Percentiles rank a stretch among this genome's conserved stretches.
Conservation (phyloP, 2,888 invertebrate genomes). For the Cephus pygmeus region DNA sequence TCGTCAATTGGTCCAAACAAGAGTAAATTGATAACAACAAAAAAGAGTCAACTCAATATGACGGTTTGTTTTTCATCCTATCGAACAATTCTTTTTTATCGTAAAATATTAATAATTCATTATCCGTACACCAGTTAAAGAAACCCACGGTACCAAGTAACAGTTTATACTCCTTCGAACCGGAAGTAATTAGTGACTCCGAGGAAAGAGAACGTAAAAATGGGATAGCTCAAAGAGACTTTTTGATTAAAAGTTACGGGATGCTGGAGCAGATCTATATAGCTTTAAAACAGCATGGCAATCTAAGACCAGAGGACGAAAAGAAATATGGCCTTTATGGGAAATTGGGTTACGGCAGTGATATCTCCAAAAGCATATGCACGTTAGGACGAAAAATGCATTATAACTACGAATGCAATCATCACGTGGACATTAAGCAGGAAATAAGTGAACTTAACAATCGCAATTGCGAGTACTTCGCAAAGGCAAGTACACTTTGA, state of each 20-base stretch:
- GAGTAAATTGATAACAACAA: not conserved
- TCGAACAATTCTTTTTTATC: not conserved
- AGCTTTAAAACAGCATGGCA: constrained; percentile 77
- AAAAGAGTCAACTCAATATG: not conserved
- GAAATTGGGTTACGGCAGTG: constrained; percentile 51
- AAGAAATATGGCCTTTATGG: constrained; percentile 75
- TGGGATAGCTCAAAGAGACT: constrained; percentile 75
- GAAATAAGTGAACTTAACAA: not conserved
- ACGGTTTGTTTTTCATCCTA: not conserved
- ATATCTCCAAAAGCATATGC: constrained; percentile 5
- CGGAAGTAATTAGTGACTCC: constrained; percentile 74
- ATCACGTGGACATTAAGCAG: not conserved
- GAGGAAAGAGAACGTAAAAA: constrained; percentile 80
- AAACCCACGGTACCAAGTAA: constrained; percentile 16
- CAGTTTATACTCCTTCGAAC: constrained; percentile 69
- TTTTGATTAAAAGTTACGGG: constrained; percentile 77
- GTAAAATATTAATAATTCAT: constrained; percentile 31
- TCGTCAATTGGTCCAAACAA: not conserved
- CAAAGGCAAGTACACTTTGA: not conserved
- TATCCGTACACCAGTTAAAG: constrained; percentile 51
- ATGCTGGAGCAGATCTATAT: constrained; percentile 75
- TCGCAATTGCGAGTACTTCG: not conserved
- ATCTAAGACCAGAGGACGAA: constrained; percentile 74
- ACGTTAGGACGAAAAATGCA: constrained; percentile 6
- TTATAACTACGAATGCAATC: constrained; percentile 8